Base-by-base conservation (phyloP, 2,113 vertebrate genomes). In the Silurus glanis region DNA sequence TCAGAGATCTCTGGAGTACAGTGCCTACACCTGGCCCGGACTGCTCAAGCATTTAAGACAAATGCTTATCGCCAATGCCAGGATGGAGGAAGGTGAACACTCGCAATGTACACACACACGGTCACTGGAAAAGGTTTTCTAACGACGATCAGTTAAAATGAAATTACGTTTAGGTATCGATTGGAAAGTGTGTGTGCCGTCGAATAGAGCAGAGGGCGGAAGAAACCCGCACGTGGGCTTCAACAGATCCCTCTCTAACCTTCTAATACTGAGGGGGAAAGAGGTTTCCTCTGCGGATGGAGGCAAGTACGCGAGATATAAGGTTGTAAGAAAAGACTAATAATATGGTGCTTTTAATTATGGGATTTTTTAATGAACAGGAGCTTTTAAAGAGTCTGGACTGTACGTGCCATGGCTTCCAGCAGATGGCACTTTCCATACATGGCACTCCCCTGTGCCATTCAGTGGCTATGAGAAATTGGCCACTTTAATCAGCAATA, bases 401-500 rank as follows among this genome's bases (percentile, higher is more conserved):
- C 91, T 99, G 2, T 99, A 99, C 69, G 95, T 96, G 17, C 93
- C 97, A 0, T 99, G 98, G 98, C 91, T 98, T n/a, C 87, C 89
- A 7, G 87, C 96, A 51, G 89, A 78, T 45, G 91, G 94, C 0
- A 95, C 96, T 67, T 95, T 97, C 67, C 94, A 0, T 0, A 25
- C 86, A 0, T 99, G 98, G 98, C 96, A 92, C 91, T 96, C 95
- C 16, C 95, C 95, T 0, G 92, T 96, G 92, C 91, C 96, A 28
- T 99, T 99, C 88, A 96, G 96, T 89, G 97, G 96, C 80, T 99
- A 99, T 0, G 97, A 99, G 58, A 99, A 97, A 82, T 97, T 94
- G 6, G 97, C 97, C 0, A 89, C 96, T 0, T 86, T 99, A 92
- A 95, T 99, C 92, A 99, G 97, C 92, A 99, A 99, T 67, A 98